Evolutionary conservation across 2,888 invertebrate species (phyloP), one percentile per base, ranked within the genome.

Genomic region (Campopleginae sp.): DNA sequence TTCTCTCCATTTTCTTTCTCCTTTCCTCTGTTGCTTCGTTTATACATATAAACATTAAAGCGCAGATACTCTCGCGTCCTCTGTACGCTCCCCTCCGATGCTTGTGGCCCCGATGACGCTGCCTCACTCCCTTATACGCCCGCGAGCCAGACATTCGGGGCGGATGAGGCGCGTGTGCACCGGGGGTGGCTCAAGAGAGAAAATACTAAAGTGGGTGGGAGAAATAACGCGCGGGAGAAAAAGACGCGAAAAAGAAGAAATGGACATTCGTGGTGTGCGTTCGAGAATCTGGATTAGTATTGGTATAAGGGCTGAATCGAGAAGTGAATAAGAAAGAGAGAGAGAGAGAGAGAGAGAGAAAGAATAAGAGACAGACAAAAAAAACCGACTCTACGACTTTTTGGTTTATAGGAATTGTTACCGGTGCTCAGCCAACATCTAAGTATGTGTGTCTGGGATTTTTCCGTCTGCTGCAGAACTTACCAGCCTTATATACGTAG

Each of bases 331-430:
- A 51, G n/a, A 33, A 12, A 46, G 63, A 17, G 48, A 14, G 46
- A 46, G 33, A 46, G 31, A 17, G 31, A 19, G 42, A 65, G 58
- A 70, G 31, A 12, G 42, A 61, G 74, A 74, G 31, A 58, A 4
- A 42, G 33, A 82, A 70, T 72, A 31, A 48, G 33, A 71, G 70
- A 38, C 63, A 54, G 74, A 72, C 17, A 48, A 33, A 71, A 77
- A 38, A 70, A 48, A 48, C 80, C 77, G 87, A 85, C 85, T 81
- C 92, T 91, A 89, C 89, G 91, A 90, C 91, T 92, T 92, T 92
- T 92, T 90, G 91, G 91, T 90, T 79, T 89, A 85, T 82, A 90
- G 90, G 91, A 92, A 91, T 91, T 91, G 91, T 92, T 92, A 91
- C 91, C 90, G 90, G 88, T 88, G 87, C 89, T 82, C 71, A 44